Conservation (phyloP, 2,797 vertebrate genomes). For the Tenualosa thibaudeaui region DNA sequence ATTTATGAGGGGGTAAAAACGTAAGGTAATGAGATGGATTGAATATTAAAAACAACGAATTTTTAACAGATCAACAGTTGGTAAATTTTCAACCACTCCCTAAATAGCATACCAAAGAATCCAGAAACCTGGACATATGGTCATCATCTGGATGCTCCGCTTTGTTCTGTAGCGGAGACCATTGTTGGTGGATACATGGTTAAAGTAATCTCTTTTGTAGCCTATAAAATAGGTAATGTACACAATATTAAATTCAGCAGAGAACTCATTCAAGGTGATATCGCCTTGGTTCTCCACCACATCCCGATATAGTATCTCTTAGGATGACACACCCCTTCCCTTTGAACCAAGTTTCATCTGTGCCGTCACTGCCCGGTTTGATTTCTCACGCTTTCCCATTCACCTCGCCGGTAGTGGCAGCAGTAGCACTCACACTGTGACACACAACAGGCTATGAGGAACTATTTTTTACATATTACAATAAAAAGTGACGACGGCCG, state of each 20-base stretch:
- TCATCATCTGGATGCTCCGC: not conserved
- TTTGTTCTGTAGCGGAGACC: too few species aligned
- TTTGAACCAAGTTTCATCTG: conserved; percentile 39
- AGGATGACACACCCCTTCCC: conserved; percentile 37
- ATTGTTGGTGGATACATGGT: not conserved
- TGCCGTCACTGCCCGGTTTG: conserved; percentile 9
- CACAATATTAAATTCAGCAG: not conserved
- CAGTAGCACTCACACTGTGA: not conserved
- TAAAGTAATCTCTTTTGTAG: not conserved
- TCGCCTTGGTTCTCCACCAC: conserved; percentile 22
- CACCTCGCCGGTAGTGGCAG: not conserved
- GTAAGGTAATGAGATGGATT: not conserved
- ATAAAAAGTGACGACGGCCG: conserved; percentile 10
- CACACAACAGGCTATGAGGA: conserved; percentile 1
- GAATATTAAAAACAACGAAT: not conserved
- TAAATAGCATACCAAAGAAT: not conserved
- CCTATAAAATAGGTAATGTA: not conserved
- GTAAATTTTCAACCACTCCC: conserved; percentile 1
- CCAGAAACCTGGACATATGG: not conserved
- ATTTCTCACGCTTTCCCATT: conserved; percentile 13
- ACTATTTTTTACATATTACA: not conserved
- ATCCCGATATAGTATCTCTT: conserved; percentile 12
- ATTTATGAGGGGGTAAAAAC: not conserved
- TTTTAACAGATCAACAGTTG: not conserved
- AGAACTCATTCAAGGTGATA: not conserved